Conservation (phyloP, 1,140 invertebrate genomes). For the Holotrichia oblita region DNA sequence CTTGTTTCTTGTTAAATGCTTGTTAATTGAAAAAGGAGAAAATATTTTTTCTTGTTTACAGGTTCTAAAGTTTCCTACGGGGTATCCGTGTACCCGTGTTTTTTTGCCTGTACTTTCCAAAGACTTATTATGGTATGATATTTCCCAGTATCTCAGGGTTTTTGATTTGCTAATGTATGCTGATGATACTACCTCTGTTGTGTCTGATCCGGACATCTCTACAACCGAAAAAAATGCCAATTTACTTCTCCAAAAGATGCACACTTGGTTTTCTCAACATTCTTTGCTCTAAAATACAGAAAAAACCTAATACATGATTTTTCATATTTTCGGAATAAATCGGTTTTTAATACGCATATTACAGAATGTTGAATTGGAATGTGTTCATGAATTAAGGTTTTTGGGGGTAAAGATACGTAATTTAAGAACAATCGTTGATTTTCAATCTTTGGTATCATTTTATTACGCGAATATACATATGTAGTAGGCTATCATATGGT, state of each 20-base stretch:
- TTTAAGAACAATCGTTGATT: not conserved
- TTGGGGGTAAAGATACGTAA: not conserved
- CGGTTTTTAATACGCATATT: not conserved
- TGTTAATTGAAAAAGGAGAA: too few relatives aligned
- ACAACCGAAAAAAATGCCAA: not conserved
- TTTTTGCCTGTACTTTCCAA: too few relatives aligned
- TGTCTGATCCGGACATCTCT: not conserved
- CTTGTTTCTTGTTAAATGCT: too few relatives aligned
- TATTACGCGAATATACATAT: not conserved
- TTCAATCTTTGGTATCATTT: not conserved
- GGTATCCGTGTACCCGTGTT: too few relatives aligned
- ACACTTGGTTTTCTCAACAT: not conserved
- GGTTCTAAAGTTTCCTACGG: too few relatives aligned
- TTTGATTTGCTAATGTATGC: not conserved
- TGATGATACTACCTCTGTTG: not conserved
- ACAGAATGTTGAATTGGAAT: not conserved
- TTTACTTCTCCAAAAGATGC: not conserved
- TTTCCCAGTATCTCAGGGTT: not conserved
- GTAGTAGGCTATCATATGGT: not conserved
- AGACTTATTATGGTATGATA: too few relatives aligned
- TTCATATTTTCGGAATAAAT: not conserved
- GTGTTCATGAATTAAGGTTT: constrained; percentile 2
- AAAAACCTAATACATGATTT: constrained; percentile 9
- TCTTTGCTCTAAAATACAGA: not conserved
- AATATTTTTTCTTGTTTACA: too few relatives aligned